These are phyloP conservation scores for Eidolon helvum DNA, from an alignment of 2,113 vertebrate species.

Conservation along the genomic window DNA sequence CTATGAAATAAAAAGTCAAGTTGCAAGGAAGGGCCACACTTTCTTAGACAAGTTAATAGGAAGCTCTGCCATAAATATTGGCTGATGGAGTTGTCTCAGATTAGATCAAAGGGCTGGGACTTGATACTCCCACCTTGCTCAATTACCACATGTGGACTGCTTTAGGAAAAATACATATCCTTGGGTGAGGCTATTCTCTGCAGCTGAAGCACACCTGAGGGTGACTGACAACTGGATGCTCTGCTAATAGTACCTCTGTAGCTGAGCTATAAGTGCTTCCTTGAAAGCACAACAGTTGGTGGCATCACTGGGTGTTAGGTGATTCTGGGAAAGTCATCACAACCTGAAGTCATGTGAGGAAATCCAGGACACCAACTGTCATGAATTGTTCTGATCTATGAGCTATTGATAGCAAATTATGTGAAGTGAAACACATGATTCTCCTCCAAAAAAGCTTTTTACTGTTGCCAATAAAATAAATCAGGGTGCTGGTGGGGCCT, in stretches of 20 bases:
- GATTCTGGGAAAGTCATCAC: neutral
- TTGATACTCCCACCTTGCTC: neutral
- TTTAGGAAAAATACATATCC: accelerated
- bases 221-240: neutral
- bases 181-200: neutral
- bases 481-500: neutral
- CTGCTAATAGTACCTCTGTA: neutral
- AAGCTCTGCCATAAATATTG: neutral
- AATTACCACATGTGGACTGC: accelerated
- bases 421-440: neutral
- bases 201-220: neutral
- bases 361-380: neutral
- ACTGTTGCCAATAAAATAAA: neutral
- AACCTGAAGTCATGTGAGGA: neutral
- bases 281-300: neutral
- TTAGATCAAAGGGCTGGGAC: neutral
- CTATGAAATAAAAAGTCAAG: neutral
- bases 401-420: neutral
- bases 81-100: neutral
- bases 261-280: accelerated
- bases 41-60: neutral
- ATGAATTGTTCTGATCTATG: neutral
- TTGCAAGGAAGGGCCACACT: neutral
- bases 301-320: neutral
- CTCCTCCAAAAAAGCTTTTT: neutral